phyloP scores from a whole-genome alignment of 2,888 invertebrate genomes.

The Deroplatys truncata region DNA sequence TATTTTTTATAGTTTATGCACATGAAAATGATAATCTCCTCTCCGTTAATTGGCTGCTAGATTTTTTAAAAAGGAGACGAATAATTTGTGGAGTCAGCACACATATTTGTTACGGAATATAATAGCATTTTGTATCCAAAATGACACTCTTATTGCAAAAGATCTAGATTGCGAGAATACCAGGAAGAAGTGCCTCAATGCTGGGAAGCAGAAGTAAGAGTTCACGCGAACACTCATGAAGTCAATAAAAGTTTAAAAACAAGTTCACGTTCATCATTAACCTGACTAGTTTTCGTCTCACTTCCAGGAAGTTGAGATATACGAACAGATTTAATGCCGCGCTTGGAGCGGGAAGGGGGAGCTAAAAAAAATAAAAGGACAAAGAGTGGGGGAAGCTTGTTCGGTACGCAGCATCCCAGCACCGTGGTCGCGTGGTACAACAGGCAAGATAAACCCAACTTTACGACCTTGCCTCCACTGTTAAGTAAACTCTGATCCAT shows the following conservation, averaged over 20 bases:
- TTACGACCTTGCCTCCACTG: conserved; percentile 12
- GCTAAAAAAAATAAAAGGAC: not conserved
- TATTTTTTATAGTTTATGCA: no score
- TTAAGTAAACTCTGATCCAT: not conserved
- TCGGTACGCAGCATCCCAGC: not conserved
- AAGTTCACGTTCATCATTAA: not conserved
- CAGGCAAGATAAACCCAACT: conserved; percentile 23
- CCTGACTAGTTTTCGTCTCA: not conserved
- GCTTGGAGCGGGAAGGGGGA: not conserved
- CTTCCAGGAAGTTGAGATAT: not conserved
- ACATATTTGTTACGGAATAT: no score
- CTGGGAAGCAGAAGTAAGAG: not conserved
- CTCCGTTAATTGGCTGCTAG: no score
- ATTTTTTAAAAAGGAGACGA: no score
- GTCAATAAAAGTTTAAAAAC: not conserved
- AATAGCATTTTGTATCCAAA: no score
- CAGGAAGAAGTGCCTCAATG: not conserved
- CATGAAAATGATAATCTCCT: no score
- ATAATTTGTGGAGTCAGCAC: no score
- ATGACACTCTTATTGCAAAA: no score
- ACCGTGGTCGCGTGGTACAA: not conserved
- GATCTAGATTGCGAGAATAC: not conserved
- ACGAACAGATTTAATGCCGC: not conserved
- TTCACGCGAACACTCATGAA: not conserved
- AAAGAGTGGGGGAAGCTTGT: not conserved